phyloP scores from a whole-genome alignment of 92 coral and sea anemone genomes.

The Ricordea florida region DNA sequence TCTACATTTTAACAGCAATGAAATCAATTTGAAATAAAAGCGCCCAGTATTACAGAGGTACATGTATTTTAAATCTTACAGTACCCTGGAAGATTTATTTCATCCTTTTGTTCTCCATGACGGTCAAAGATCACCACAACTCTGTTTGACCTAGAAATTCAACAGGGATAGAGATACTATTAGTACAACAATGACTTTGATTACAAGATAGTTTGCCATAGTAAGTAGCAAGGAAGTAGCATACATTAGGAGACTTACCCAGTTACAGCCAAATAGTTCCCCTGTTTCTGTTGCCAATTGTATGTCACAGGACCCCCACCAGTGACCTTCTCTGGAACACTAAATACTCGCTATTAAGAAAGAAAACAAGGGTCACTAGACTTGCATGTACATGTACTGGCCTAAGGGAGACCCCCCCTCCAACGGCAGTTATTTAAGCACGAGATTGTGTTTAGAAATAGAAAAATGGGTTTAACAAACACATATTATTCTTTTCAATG shows the following conservation, averaged over 20 bases:
- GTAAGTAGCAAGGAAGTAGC: too few relatives aligned
- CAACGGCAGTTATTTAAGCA: not conserved
- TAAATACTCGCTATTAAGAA: conserved; percentile 90
- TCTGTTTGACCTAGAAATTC: conserved; percentile 69
- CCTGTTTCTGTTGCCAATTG: conserved; percentile 94
- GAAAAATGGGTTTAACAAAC: too few relatives aligned
- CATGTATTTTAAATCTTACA: not conserved
- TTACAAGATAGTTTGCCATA: not conserved
- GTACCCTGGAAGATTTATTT: conserved; percentile 94
- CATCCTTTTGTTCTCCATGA: conserved; percentile 96
- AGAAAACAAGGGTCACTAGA: too few relatives aligned
- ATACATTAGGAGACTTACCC: conserved; percentile 64
- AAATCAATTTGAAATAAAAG: too few relatives aligned
- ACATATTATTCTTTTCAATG: too few relatives aligned
- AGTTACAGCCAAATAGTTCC: conserved; percentile 88
- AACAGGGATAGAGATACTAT: not conserved
- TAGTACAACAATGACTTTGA: not conserved
- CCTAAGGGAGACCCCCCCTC: not conserved
- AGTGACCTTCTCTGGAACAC: conserved; percentile 93
- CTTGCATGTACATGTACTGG: not conserved
- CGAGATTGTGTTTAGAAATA: too few relatives aligned
- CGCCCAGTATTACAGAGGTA: too few relatives aligned
- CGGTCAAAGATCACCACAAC: conserved; percentile 88
- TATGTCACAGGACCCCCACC: conserved; percentile 87
- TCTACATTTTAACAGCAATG: too few relatives aligned